Evolutionary conservation across 2,797 vertebrate species (phyloP).

Genomic region (Benthosema pterotum): DNA sequence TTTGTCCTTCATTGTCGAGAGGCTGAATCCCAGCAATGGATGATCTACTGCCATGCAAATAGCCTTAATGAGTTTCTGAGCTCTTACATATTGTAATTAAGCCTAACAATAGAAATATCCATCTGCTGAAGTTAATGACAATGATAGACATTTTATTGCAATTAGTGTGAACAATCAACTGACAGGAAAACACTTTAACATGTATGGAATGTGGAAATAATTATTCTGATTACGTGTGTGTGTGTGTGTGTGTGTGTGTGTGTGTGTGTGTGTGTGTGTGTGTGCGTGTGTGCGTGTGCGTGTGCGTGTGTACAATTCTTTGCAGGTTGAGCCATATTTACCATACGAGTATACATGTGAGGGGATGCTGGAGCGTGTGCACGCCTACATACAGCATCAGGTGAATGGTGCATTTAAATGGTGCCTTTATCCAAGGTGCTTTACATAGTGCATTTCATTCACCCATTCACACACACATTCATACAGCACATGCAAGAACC

Average conservation of each 20-base stretch:
- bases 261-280: slow-evolving; percentile 6
- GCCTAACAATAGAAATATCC: slow-evolving; percentile 58
- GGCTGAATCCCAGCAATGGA: slow-evolving; percentile 43
- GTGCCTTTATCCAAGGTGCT: too few species aligned
- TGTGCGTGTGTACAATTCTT: slow-evolving; percentile 20
- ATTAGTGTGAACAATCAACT: slow-evolving; percentile 57
- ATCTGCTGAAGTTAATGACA: slow-evolving; percentile 57
- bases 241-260: background rate
- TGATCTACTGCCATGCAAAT: slow-evolving; percentile 65
- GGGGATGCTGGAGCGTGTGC: slow-evolving; percentile 94
- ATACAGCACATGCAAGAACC: background rate
- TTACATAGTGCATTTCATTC: too few species aligned
- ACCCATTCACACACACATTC: background rate
- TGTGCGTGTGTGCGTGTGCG: slow-evolving; percentile 28
- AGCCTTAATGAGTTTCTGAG: slow-evolving; percentile 63
- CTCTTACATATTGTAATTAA: slow-evolving; percentile 65
- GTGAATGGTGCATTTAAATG: too few species aligned
- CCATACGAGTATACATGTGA: slow-evolving; percentile 94
- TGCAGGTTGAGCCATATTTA: slow-evolving; percentile 91
- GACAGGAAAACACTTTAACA: slow-evolving; percentile 16
- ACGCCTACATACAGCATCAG: slow-evolving; percentile 94
- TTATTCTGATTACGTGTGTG: background rate
- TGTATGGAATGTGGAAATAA: slow-evolving; percentile 19
- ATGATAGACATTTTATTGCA: slow-evolving; percentile 52
- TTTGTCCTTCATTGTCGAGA: slow-evolving; percentile 41